Evolutionary conservation across 2,113 vertebrate species (phyloP), one percentile per base, ranked within the genome.

Genomic region (Pollimyrus isidori): DNA sequence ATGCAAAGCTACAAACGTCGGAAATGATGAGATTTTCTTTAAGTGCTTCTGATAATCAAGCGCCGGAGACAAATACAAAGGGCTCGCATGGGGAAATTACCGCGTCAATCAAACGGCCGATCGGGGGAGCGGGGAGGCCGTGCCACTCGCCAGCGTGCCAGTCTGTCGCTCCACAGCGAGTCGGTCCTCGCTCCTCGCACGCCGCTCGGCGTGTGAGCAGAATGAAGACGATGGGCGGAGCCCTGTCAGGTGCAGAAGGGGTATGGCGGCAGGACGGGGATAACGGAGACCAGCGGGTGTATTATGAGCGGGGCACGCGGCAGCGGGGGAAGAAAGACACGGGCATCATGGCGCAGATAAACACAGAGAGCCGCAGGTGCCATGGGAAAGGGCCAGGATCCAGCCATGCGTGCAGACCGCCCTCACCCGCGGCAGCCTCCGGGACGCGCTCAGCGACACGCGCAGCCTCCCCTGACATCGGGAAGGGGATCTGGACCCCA

Each of bases 31-130:
- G 88, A 83, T 83, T 89, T 83, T 83, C 69, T 89, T 82, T 53
- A 82, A 89, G 88, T 89, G 88, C 88, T 30, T 80, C 73, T 83
- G 88, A 89, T 89, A 56, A 89, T 89, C 56, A 93, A 84, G 89
- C 90, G 92, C 90, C 85, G 1, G 50, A 49, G 80, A 92, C 87
- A 88, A 58, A 80, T 45, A 49, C 42, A 83, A 84, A 48, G 52
- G 50, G n/a, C 88, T 83, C 21, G 52, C 49, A 80, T 42, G 73
- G 65, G 56, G 23, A 90, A 87, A 88, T 86, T 21, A 53, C 62
- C 11, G 11, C 30, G 86, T 91, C 91, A 90, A 80, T 90, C 90
- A 89, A 65, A 7, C 46, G 88, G 56, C 45, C 10, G 4, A 87
- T 42, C 10, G 1, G 15, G 49, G 50, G 85, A 87, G 86, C 7